phyloP scores from a whole-genome alignment of 2,113 vertebrate species.

The Protomyctophum bolini region DNA sequence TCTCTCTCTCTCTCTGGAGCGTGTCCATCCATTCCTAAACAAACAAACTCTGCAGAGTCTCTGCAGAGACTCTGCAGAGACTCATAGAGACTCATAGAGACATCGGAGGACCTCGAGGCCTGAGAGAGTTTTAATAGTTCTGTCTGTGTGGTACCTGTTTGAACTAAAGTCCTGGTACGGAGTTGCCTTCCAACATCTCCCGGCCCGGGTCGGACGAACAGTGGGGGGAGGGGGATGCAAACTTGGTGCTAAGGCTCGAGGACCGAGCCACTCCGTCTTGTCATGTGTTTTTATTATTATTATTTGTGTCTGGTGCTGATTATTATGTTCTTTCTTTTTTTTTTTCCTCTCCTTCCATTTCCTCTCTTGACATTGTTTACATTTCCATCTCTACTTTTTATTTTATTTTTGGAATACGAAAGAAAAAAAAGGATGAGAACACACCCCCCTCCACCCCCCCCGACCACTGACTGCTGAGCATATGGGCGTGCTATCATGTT shows the following conservation, averaged over 20 bases:
- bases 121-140: conserved; percentile 35
- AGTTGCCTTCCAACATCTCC: conserved; percentile 70
- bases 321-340: conserved; percentile 62
- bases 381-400: conserved; percentile 58
- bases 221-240: conserved; percentile 44
- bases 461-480: conserved; percentile 56
- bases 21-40: conserved; percentile 14
- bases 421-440: conserved; percentile 33
- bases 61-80: conserved; percentile 29
- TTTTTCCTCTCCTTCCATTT: conserved; percentile 8
- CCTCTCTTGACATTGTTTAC: conserved; percentile 71
- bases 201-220: conserved; percentile 27
- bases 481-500: conserved; percentile 47
- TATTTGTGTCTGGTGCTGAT: conserved; percentile 79
- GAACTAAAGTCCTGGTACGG: conserved; percentile 65
- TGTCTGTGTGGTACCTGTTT: conserved; percentile 59
- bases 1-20: neutral
- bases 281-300: conserved; percentile 49
- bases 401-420: conserved; percentile 51
- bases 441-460: conserved; percentile 24
- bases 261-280: conserved; percentile 56
- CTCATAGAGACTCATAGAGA: conserved; percentile 24
- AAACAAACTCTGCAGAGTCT: conserved; percentile 31
- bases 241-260: conserved; percentile 76
- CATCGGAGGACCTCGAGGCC: neutral